These are phyloP conservation scores for Oryzias sinensis DNA, from an alignment of 2,797 vertebrate genomes.

Conservation along the genomic window DNA sequence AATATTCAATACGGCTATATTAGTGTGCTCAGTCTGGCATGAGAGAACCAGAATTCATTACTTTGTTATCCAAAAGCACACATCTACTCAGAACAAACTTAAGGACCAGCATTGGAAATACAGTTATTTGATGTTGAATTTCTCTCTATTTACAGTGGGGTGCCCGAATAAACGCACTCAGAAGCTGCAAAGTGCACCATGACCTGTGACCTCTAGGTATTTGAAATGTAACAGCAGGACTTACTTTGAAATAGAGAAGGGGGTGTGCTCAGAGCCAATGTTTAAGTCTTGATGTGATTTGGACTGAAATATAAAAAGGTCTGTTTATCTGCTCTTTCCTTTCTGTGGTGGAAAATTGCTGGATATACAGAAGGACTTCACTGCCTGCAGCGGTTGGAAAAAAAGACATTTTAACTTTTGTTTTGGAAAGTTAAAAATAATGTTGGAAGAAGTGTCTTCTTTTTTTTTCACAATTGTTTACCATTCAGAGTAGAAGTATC, in stretches of 20 bases:
- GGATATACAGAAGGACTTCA: slow-evolving; percentile 49
- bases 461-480: slow-evolving; percentile 8
- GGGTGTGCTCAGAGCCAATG: slow-evolving; percentile 72
- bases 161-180: slow-evolving; percentile 76
- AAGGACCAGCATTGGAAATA: slow-evolving; percentile 75
- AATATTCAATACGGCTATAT: slow-evolving; percentile 64
- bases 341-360: slow-evolving; percentile 58
- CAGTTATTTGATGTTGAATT: slow-evolving; percentile 78
- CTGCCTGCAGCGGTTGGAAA: slow-evolving; percentile 35
- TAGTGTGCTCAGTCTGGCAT: slow-evolving; percentile 61
- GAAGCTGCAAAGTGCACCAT: slow-evolving; percentile 75
- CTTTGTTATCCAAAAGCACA: slow-evolving; percentile 75
- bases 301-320: slow-evolving; percentile 66
- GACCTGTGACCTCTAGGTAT: slow-evolving; percentile 75
- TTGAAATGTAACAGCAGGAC: slow-evolving; percentile 78
- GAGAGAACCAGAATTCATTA: slow-evolving; percentile 64
- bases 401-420: slow-evolving; percentile 26
- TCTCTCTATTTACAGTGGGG: slow-evolving; percentile 75
- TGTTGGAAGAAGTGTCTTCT: slow-evolving; percentile 9
- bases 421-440: slow-evolving; percentile 15
- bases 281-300: slow-evolving; percentile 80
- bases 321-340: slow-evolving; percentile 66
- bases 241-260: slow-evolving; percentile 78
- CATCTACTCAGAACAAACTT: slow-evolving; percentile 67
- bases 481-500: slow-evolving; percentile 25